Evolutionary conservation across 1,140 invertebrate genomes (phyloP), one percentile per base, ranked within the genome.

Genomic region (Monomorium pharaonis): DNA sequence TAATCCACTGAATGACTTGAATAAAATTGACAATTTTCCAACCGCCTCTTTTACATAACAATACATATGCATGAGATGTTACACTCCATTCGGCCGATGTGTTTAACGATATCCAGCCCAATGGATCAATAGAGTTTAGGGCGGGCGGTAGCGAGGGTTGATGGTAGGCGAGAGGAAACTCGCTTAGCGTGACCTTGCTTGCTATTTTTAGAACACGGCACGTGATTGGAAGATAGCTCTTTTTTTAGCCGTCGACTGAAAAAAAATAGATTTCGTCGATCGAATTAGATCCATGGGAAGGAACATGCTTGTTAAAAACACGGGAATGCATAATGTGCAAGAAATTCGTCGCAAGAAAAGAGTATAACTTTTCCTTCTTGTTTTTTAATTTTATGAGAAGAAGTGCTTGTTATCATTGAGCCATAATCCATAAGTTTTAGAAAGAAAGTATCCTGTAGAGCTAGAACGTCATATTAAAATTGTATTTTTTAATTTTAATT

Each of bases 71-170:
- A 58, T 27, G 58, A 60, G 33, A 75, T 42, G 51, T 81, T 81
- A 72, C 24, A 1, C 18, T 78, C 30, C 21, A 58, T 58, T 18
- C 33, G 49, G 3, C 62, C 16, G 14, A 63, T 88, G 49, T 54
- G 24, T 67, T 69, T 74, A 85, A 72, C 54, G 69, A 16, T 51
- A 83, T 76, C 60, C 37, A 58, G 27, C 24, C 27, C 60, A 76
- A 80, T 84, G 85, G 89, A 89, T 91, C 89, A 77, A 89, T 91
- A 87, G 58, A 70, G 21, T 86, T 85, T 65, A 62, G 89, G 89
- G 74, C 65, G 60, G 69, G 30, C 9, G 69, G 81, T 21, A 54
- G 54, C 18, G 56, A 83, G 84, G 47, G 56, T n/a, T 27, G 42
- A 18, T 65, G 58, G 10, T 54, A 54, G 51, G 44, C 70, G 58